A percentile compares a stretch with the other conserved stretches of the same genome.
phyloP scores from a whole-genome alignment of 2,797 vertebrate species.

The Tauraco hartlaubi region DNA sequence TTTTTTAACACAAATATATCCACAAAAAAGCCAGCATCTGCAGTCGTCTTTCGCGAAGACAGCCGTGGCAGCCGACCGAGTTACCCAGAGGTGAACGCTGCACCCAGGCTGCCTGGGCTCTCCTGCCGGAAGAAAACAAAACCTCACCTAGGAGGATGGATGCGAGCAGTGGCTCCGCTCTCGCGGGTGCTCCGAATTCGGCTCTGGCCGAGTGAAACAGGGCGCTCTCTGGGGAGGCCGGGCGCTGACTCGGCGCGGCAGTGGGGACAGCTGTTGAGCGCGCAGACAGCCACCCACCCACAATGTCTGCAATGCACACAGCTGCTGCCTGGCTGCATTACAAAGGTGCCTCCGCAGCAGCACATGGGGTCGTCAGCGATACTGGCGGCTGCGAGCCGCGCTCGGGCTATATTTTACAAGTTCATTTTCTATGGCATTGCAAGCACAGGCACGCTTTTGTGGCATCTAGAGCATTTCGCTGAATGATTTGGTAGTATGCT shows the following conservation, averaged over 20 bases:
- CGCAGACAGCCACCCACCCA: slow-evolving; percentile 66
- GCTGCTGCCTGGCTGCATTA: slow-evolving; percentile 80
- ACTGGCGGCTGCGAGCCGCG: slow-evolving; percentile 26
- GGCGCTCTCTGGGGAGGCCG: not conserved
- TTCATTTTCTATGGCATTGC: slow-evolving; percentile 37
- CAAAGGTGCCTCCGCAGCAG: slow-evolving; percentile 77
- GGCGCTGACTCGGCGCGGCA: not conserved
- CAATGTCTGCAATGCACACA: slow-evolving; percentile 78
- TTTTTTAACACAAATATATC: not conserved
- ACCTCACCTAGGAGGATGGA: not conserved
- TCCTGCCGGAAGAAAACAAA: not conserved
- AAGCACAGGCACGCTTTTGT: slow-evolving; percentile 72
- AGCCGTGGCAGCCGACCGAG: not conserved
- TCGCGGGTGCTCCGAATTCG: not conserved
- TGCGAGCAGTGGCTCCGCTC: not conserved
- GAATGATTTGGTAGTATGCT: slow-evolving; percentile 55
- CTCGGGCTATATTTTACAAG: slow-evolving; percentile 56
- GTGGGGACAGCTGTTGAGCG: slow-evolving; percentile 64
- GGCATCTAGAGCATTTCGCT: slow-evolving; percentile 72
- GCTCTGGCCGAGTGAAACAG: not conserved
- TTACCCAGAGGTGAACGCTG: not conserved
- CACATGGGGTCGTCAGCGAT: slow-evolving; percentile 63
- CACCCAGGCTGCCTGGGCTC: not conserved
- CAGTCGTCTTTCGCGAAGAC: not conserved
- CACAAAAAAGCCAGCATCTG: not conserved